These are phyloP conservation scores for Takifugu ocellatus DNA, from an alignment of 2,797 vertebrate species.

Conservation along the genomic window DNA sequence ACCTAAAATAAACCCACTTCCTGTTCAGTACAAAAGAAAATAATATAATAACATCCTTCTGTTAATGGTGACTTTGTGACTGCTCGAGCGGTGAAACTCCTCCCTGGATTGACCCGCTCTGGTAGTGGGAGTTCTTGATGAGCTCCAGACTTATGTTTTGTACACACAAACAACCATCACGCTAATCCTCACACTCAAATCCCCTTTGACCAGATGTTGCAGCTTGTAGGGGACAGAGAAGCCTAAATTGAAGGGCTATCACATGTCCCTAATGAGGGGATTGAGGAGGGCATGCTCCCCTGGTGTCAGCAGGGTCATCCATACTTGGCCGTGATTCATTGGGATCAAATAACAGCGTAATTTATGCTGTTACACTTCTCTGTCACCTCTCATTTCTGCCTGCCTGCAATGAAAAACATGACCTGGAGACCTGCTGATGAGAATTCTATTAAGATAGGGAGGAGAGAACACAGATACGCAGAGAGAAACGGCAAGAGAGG, in stretches of 20 bases:
- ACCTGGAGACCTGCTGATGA: constrained; percentile 22
- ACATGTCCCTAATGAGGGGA: constrained; percentile 51
- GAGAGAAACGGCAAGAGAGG: constrained; percentile 12
- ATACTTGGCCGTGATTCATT: constrained; percentile 23
- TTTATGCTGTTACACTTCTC: constrained; percentile 38
- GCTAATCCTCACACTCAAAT: constrained; percentile 57
- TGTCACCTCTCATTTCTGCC: constrained; percentile 27
- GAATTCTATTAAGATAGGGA: constrained; percentile 24
- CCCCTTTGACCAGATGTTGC: constrained; percentile 63
- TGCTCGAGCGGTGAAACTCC: neutral
- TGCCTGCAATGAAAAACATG: constrained; percentile 21
- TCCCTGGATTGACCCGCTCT: constrained; percentile 3
- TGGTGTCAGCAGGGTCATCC: constrained; percentile 29
- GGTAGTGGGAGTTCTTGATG: constrained; percentile 40
- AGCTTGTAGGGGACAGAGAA: constrained; percentile 48
- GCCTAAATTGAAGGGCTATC: constrained; percentile 47
- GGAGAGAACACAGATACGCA: neutral
- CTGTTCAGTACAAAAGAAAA: no score
- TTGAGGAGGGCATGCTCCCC: constrained; percentile 22
- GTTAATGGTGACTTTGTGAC: neutral
- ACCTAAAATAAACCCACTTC: no score
- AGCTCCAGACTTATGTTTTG: constrained; percentile 53
- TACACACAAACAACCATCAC: constrained; percentile 59
- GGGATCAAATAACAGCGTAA: constrained; percentile 39
- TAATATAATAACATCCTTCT: no score